These are phyloP conservation scores for Montipora capitata DNA, from an alignment of 92 coral and sea anemone species.

Conservation along the genomic window DNA sequence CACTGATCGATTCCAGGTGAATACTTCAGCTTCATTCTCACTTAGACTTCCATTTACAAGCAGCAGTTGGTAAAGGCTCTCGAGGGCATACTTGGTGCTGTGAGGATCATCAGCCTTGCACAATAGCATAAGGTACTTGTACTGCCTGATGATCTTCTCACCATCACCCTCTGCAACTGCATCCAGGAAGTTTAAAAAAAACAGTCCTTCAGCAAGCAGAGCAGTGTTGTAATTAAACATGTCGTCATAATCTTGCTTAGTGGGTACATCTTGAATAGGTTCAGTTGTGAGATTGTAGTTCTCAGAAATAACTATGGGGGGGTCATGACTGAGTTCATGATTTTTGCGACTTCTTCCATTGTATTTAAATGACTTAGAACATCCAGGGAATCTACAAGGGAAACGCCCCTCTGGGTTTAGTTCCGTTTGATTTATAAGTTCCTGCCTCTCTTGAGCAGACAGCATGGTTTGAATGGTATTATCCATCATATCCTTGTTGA, in stretches of 20 bases:
- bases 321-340: constrained; percentile 77
- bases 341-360: constrained; percentile 70
- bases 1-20: constrained; percentile 1
- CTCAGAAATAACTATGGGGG: constrained; percentile 49
- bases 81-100: too few relatives aligned
- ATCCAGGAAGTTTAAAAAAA: constrained; percentile 44
- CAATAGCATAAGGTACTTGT: too few relatives aligned
- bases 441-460: constrained; percentile 15
- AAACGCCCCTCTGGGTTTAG: constrained; percentile 70
- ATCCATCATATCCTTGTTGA: constrained; percentile 28
- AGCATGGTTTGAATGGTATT: neutral
- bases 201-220: constrained; percentile 53
- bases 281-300: too few relatives aligned
- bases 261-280: neutral
- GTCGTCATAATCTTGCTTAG: constrained; percentile 14
- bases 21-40: constrained; percentile 27
- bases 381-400: constrained; percentile 80
- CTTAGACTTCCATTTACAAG: neutral
- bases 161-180: constrained; percentile 50
- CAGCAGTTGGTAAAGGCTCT: too few relatives aligned
- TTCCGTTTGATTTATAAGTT: constrained; percentile 16
- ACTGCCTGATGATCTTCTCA: too few relatives aligned
- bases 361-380: constrained; percentile 70
- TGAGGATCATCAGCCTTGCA: too few relatives aligned
- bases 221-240: constrained; percentile 59